Base-by-base conservation (phyloP, 1,140 invertebrate genomes). In the Harlomillsia oculata region DNA sequence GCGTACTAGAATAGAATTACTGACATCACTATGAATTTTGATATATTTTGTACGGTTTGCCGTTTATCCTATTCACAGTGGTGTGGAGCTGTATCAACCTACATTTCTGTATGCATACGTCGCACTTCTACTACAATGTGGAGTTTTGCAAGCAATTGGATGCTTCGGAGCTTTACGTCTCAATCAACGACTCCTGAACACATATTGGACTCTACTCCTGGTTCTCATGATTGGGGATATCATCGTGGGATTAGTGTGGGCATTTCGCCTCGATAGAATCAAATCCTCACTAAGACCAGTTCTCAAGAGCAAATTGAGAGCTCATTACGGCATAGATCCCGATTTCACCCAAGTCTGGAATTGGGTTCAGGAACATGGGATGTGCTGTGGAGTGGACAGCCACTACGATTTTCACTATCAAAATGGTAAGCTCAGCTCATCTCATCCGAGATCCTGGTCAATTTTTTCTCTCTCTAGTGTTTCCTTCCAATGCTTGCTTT, bases 81-180 rank as follows among this genome's bases (percentile, higher is more conserved):
- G 60, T 44, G 60, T 65, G 20, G 65, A 69, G 8, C 77, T 85
- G 20, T 81, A 80, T 61, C 85, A 90, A 67, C 85, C 85, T 16
- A 85, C 83, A 43, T 83, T 89, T 57, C 75, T 91, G 5, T 91
- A 89, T 76, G 86, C 83, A 18, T 90, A 89, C 71, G 72, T 85
- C 13, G 87, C 87, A 0, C 71, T 91, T 23, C 77, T 82, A 5
- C 79, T 85, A 20, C 84, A 84, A 69, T 72, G 72, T 37, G 75
- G 75, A 26, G 65, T 77, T 11, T 61, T 78, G 6, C 76, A 77
- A 66, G 63, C 53, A 8, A 66, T 63, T 30, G 64, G 64, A 55
- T 89, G 86, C 69, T 71, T 88, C 0, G 87, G 86, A 6, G 87
- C 87, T 3, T 70, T 86, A 39, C 75, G 83, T 48, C 80, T 91